Conservation (phyloP, 2,113 vertebrate species). For the Labrus mixtus region DNA sequence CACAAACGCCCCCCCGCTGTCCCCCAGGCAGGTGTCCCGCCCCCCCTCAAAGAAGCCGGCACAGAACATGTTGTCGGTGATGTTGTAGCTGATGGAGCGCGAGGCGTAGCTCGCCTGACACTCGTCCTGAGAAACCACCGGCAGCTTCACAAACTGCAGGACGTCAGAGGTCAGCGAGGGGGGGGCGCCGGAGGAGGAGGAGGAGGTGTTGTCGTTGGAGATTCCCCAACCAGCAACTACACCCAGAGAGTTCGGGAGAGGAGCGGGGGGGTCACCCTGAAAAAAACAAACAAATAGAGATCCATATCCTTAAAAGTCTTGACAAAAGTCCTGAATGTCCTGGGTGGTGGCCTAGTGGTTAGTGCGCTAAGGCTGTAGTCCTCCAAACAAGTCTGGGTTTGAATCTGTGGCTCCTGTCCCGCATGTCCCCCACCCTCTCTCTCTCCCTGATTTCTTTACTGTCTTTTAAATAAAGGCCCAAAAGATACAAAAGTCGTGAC, state of each 20-base stretch:
- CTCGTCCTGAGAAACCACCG: conserved; percentile 90
- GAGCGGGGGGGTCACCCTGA: conserved; percentile 75
- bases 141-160: conserved; percentile 95
- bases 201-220: conserved; percentile 87
- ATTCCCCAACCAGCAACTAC: conserved; percentile 97
- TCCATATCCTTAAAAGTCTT: too few species aligned
- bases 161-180: conserved; percentile 83
- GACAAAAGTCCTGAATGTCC: too few species aligned
- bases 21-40: conserved; percentile 94
- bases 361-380: too few species aligned
- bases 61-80: conserved; percentile 97
- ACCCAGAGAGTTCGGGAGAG: conserved; percentile 87
- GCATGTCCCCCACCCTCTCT: too few species aligned
- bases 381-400: too few species aligned
- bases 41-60: conserved; percentile 94
- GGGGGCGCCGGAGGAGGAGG: conserved; percentile 69
- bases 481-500: too few species aligned
- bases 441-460: too few species aligned
- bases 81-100: conserved; percentile 91
- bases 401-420: too few species aligned
- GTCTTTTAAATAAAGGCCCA: too few species aligned
- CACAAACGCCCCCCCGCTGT: conserved; percentile 94
- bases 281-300: not conserved
- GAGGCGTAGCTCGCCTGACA: conserved; percentile 93
- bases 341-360: too few species aligned